Percentiles rank a stretch among this genome's conserved stretches.
These are phyloP conservation scores for Rhopalosiphum maidis DNA, from an alignment of 1,140 invertebrate genomes.

Conservation along the genomic window DNA sequence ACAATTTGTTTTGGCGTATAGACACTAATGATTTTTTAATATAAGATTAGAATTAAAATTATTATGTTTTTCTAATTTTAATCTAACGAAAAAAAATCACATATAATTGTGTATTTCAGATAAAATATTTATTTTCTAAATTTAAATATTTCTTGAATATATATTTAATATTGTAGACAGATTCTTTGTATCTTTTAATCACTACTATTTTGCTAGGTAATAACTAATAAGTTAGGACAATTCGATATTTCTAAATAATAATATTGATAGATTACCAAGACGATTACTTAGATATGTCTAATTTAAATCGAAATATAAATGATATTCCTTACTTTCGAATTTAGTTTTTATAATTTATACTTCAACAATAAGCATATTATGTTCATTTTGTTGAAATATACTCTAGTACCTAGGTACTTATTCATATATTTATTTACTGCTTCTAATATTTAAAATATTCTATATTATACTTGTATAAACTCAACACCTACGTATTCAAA, in stretches of 20 bases:
- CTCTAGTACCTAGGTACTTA: neutral
- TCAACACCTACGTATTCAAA: neutral
- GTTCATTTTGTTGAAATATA: neutral
- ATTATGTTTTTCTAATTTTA: neutral
- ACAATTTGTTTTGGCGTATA: neutral
- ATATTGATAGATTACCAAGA: neutral
- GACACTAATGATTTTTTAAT: neutral
- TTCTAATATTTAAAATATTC: neutral
- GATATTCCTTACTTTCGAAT: neutral
- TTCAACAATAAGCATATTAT: neutral
- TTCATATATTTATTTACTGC: neutral
- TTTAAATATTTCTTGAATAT: too few species aligned
- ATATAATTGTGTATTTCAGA: neutral
- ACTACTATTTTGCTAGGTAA: neutral
- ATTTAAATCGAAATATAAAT: neutral
- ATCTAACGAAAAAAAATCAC: neutral
- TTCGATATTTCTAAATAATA: neutral
- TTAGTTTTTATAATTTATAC: neutral
- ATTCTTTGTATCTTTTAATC: neutral
- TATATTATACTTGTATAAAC: neutral
- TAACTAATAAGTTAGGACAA: too few species aligned
- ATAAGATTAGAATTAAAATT: neutral
- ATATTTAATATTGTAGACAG: neutral
- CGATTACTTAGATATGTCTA: neutral
- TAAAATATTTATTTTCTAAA: neutral